Base-by-base conservation (phyloP, 2,113 vertebrate species). In the Psettodes erumei region DNA sequence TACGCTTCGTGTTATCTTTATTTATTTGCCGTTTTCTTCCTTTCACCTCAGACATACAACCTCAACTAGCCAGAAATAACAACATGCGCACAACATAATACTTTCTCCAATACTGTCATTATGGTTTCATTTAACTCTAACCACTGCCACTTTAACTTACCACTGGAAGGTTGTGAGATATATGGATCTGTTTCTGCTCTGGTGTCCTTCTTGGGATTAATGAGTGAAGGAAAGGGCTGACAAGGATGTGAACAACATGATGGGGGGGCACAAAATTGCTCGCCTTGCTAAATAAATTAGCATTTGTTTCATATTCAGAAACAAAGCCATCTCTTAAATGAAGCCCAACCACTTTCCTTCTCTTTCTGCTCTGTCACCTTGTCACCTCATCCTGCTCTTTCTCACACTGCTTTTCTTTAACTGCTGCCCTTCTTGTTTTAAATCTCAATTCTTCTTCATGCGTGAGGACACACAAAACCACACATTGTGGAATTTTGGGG, bases 261-360 rank as follows among this genome's bases (percentile, higher is more conserved):
- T 1, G 23, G 38, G 11, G 15, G 15, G 19, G 32, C 28, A 40
- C 16, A 71, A 35, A 56, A 37, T 48, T 11, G 51, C 28, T 30
- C 23, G n/a, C 15, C 3, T 37, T 21, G 23, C 9, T 15, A 0
- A 23, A 15, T n/a, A 12, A 13, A 12, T 28, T 3, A 35, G 18
- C 56, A 61, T 23, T 40, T 70, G 30, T 55, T 68, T 68, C 42
- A 43, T 23, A 50, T 66, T 47, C 43, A 3, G 19, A 35, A 45
- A 21, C 37, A 18, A 23, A 9, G 2, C 9, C 2, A 3, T 21
- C 3, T 13, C 51, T 51, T 25, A 35, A n/a, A 45, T 23, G 6
- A 27, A 37, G 12, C 16, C 19, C 12, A 28, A n/a, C 18, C 19
- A 4, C n/a, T 68, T 4, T 21, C 7, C 12, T 16, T 33, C 9